These are phyloP conservation scores for Caradrina clavipalpis DNA, from an alignment of 2,888 invertebrate genomes.

Conservation along the genomic window DNA sequence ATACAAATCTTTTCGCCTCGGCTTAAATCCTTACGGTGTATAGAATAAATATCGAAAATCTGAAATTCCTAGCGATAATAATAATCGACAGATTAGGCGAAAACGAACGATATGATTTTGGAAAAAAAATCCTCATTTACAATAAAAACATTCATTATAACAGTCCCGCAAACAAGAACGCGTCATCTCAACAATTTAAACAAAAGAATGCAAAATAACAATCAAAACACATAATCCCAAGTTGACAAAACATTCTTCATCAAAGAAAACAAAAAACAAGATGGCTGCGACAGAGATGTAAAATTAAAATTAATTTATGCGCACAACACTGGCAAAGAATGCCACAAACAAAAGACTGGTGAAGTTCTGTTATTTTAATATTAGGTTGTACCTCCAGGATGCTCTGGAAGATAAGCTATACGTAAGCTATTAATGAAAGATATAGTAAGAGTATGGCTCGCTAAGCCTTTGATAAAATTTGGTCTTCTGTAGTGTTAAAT, in stretches of 20 bases:
- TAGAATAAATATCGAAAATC: too few species aligned
- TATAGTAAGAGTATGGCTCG: too few species aligned
- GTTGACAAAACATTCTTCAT: constrained; percentile 73
- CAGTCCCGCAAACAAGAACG: neutral
- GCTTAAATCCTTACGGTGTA: too few species aligned
- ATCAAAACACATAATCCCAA: constrained; percentile 58
- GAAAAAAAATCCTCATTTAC: neutral
- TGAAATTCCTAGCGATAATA: too few species aligned
- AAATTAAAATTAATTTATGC: constrained; percentile 81
- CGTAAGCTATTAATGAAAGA: neutral
- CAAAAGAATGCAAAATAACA: constrained; percentile 56
- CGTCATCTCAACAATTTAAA: constrained; percentile 34
- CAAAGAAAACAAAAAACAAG: constrained; percentile 62
- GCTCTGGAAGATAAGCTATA: constrained; percentile 2
- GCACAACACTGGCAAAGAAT: constrained; percentile 77
- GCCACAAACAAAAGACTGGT: constrained; percentile 79
- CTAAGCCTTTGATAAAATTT: neutral
- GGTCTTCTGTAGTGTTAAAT: neutral
- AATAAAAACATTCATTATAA: constrained; percentile 1
- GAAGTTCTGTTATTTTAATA: constrained; percentile 71
- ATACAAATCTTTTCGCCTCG: too few species aligned
- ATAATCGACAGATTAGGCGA: too few species aligned
- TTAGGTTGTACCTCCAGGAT: constrained; percentile 30
- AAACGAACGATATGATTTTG: too few species aligned
- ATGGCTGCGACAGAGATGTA: constrained; percentile 66